Base-by-base conservation (phyloP, 2,797 vertebrate species). In the Gouania willdenowi region DNA sequence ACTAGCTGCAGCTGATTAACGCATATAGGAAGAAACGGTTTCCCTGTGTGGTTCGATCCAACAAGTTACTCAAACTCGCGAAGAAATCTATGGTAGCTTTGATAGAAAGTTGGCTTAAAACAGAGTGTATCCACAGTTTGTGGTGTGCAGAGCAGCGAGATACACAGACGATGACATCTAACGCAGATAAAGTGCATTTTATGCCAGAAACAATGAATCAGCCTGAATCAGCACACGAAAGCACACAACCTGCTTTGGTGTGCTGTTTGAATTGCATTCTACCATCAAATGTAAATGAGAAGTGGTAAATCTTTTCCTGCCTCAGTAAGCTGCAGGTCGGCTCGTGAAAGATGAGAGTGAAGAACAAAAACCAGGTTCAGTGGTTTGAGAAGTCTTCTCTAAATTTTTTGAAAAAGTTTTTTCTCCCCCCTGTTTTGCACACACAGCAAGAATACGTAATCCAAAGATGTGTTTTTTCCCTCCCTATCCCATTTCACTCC, bases 361-460 rank as follows among this genome's bases (percentile, higher is more conserved):
- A 26, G 14, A 33, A 44, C 18, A 35, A 40, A 41, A 49, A 18
- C 16, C 13, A 37, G 32, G 53, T 60, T 48, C 40, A 14, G 31
- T 41, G 47, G 60, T 66, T 67, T 37, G 21, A 72, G 20, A 66
- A 66, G 25, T 51, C 30, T 9, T 18, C 28, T 18, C 29, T 9
- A 9, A 38, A 64, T 74, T 29, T 66, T 46, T 16, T 9, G 21
- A 28, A 63, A 76, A n/a, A 66, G 56, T 59, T 56, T 20, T 51
- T 39, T 56, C 34, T 20, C 36, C 39, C 45, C 16, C 45, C 16
- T 30, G 36, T 81, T 72, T 61, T 73, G 75, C 73, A 39, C 53
- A 70, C 44, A 9, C 66, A 66, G 75, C 70, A 67, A 52, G 59
- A 83, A 77, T 51, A 54, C 28, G 26, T 67, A 70, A 75, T 78